These are phyloP conservation scores for Melanchra persicariae DNA, from an alignment of 2,888 invertebrate species.

Conservation along the genomic window DNA sequence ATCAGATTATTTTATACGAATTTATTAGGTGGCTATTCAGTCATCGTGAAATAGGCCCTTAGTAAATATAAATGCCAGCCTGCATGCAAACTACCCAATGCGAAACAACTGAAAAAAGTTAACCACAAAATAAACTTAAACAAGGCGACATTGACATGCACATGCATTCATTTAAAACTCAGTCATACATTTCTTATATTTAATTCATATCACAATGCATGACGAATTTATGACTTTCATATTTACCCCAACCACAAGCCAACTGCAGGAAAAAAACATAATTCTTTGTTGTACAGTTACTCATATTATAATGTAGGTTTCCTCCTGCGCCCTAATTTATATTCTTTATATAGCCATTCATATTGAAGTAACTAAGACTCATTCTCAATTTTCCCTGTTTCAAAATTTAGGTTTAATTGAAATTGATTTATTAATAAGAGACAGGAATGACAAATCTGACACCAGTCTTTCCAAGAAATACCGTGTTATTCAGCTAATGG, in stretches of 20 bases:
- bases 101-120: neutral
- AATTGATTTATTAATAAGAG: neutral
- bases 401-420: neutral
- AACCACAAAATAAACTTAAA: neutral
- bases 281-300: constrained; percentile 11
- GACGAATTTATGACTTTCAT: constrained; percentile 15
- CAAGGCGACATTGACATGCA: neutral
- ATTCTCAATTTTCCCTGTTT: constrained; percentile 2
- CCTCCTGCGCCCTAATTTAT: no score
- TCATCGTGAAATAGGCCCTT: no score
- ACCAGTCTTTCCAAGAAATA: no score
- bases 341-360: neutral
- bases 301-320: neutral
- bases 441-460: no score
- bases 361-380: neutral
- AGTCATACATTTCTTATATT: neutral
- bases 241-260: constrained; percentile 18
- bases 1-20: no score
- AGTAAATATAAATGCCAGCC: no score
- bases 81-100: neutral
- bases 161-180: constrained; percentile 4
- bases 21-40: no score
- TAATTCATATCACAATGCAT: neutral
- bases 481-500: no score
- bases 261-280: constrained; percentile 1